These are phyloP conservation scores for Brachirus orientalis DNA, from an alignment of 2,113 vertebrate species.

Conservation along the genomic window DNA sequence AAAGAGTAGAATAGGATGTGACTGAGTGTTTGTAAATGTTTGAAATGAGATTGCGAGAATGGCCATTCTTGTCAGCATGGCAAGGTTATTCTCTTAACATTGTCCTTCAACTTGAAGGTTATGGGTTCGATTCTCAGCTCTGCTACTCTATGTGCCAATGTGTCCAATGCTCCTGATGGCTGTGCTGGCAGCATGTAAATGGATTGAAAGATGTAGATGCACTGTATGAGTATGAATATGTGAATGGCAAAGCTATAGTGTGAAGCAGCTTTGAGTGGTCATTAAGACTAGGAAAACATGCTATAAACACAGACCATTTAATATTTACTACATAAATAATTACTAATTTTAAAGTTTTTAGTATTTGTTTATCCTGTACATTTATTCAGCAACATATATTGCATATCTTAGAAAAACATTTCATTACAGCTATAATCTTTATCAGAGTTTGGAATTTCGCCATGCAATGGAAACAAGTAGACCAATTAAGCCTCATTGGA, in stretches of 20 bases:
- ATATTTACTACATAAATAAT: background rate
- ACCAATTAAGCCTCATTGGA: background rate
- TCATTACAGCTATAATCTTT: too few relatives aligned
- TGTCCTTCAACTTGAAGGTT: too few relatives aligned
- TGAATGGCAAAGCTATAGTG: too few relatives aligned
- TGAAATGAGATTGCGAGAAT: constrained; percentile 8
- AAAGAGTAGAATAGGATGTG: constrained; percentile 7
- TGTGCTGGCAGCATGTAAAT: too few relatives aligned
- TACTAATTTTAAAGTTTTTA: background rate
- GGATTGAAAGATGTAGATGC: too few relatives aligned
- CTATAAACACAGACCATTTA: too few relatives aligned
- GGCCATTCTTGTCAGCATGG: background rate
- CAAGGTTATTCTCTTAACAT: background rate
- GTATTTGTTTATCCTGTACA: background rate
- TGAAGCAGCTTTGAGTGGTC: too few relatives aligned
- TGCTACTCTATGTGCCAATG: too few relatives aligned
- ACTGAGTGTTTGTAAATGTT: constrained; percentile 26
- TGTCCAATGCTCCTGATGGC: too few relatives aligned
- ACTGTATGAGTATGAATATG: too few relatives aligned
- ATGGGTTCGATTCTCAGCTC: too few relatives aligned
- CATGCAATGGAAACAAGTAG: background rate
- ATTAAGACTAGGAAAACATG: too few relatives aligned
- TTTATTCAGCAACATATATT: background rate
- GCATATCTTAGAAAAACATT: background rate
- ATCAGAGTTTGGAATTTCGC: background rate